Conservation (phyloP, 1,140 invertebrate species). For the Caenorhabditis inopinata region DNA sequence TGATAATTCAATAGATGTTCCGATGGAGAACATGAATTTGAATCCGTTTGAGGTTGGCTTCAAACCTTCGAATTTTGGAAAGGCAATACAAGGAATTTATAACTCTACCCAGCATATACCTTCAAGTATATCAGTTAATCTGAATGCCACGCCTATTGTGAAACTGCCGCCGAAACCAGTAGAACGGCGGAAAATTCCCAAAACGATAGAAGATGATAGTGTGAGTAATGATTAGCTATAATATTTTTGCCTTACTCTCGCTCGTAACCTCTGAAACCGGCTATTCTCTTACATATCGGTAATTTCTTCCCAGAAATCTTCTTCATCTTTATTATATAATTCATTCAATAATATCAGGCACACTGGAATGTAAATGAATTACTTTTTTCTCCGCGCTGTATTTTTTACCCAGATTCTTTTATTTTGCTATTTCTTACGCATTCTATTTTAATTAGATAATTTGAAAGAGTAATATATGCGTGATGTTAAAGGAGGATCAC, state of each 20-base stretch:
- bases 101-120: neutral
- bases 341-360: no score
- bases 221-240: neutral
- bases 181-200: neutral
- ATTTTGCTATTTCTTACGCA: no score
- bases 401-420: no score
- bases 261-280: no score
- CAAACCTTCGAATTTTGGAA: constrained; percentile 9
- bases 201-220: constrained; percentile 6
- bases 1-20: neutral
- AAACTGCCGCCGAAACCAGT: neutral
- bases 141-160: neutral
- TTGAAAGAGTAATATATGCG: no score
- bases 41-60: neutral
- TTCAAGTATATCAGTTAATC: neutral
- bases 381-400: no score
- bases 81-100: constrained; percentile 6
- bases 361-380: no score
- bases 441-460: no score
- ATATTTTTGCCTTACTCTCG: no score
- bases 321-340: no score
- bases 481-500: no score
- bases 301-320: neutral
- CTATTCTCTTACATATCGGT: no score
- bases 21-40: neutral